Evolutionary conservation across 2,888 invertebrate genomes (phyloP), one percentile per base, ranked within the genome.

Genomic region (Mythimna pallens): DNA sequence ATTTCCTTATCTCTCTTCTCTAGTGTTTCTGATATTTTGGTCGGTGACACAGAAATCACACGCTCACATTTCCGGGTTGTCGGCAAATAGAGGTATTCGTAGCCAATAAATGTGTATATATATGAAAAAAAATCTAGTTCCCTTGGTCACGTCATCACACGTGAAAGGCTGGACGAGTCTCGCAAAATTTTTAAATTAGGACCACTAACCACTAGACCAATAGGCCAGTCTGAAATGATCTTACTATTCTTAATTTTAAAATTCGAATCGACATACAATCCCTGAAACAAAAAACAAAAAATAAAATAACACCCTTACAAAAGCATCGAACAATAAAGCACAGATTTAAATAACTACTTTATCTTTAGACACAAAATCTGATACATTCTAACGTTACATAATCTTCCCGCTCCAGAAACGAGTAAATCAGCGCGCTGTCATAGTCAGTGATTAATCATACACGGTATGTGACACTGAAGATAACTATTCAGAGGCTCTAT

Each of bases 401-500:
- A 65, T 71, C 58, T 40, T 65, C 43, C 1, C 59, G 6, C 10
- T 30, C 17, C 55, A 36, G 40, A 71, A 25, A 25, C 25, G 25
- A 25, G 25, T 70, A 66, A 71, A 71, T 83, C 76, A 67, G 57
- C 25, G 36, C 36, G 69, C 34, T 36, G 68, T 70, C 82, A 71
- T 77, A 77, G 82, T 85, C 73, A 85, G 76, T 82, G 76, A 76
- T 25, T 25, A 25, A 71, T 69, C 70, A 69, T 67, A 70, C 68
- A 73, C 61, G 72, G 77, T 81, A 40, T 81, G 72, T 75, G 54
- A 73, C 80, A 55, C 72, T 34, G 78, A 72, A 75, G 77, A 75
- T 43, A 36, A 36, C 36, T 82, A 70, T 74, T 83, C 83, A 80
- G 78, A 70, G 79, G 76, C 62, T 61, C 65, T 74, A 85, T 80